Percentiles rank a stretch among this genome's conserved stretches.
Evolutionary conservation across 1,140 invertebrate species (phyloP).

Genomic region (Lineus longissimus): DNA sequence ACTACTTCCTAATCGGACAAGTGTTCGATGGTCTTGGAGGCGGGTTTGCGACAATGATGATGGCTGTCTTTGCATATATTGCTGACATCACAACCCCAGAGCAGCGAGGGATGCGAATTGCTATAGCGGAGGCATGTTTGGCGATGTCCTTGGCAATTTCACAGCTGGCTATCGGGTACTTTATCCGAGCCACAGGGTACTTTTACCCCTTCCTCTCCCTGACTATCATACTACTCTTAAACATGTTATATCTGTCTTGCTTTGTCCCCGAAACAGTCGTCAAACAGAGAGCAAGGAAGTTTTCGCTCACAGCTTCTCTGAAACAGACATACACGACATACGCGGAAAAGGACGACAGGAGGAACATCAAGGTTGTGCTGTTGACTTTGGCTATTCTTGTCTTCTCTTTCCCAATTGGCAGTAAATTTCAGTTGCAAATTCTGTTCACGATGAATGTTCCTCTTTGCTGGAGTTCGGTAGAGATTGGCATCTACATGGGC

Average conservation of each 20-base stretch:
- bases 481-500: background rate
- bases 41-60: background rate
- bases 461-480: background rate
- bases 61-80: background rate
- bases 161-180: background rate
- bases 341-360: background rate
- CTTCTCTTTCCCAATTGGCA: background rate
- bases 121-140: background rate
- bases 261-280: constrained; percentile 5
- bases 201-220: background rate
- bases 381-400: background rate
- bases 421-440: background rate
- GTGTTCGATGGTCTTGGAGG: background rate
- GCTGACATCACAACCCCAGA: background rate
- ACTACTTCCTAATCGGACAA: background rate
- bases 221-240: background rate
- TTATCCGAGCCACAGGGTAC: background rate
- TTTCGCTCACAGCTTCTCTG: background rate
- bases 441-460: background rate
- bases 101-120: background rate
- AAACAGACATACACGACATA: too few relatives aligned
- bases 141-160: background rate
- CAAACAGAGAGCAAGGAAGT: background rate
- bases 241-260: background rate
- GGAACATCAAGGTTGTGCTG: background rate